Percentiles rank a stretch among this genome's conserved stretches.
Evolutionary conservation across 2,888 invertebrate genomes (phyloP).

Genomic region (Hirtodrosophila histrioides): DNA sequence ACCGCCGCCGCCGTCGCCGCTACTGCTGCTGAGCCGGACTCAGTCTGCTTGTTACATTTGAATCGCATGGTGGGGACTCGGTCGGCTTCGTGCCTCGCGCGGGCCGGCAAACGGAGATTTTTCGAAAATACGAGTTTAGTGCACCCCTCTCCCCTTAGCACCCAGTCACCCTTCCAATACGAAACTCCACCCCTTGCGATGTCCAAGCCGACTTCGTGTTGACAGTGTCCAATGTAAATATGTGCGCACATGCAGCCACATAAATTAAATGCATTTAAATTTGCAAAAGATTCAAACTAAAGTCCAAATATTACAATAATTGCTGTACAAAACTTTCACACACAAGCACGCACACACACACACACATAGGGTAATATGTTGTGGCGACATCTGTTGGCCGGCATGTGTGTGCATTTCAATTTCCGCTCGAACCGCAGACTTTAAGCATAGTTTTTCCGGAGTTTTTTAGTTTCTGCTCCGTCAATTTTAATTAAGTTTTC

Average conservation of each 20-base stretch:
- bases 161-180: background rate
- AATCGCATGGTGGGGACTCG: conserved; percentile 59
- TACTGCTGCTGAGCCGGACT: conserved; percentile 36
- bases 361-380: conserved; percentile 9
- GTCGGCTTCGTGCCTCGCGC: conserved; percentile 57
- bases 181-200: background rate
- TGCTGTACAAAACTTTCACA: conserved; percentile 21
- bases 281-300: conserved; percentile 57
- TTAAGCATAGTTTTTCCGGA: conserved; percentile 39
- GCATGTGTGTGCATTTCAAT: conserved; percentile 57
- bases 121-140: conserved; percentile 56
- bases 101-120: conserved; percentile 54
- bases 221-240: conserved; percentile 64
- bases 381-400: conserved; percentile 63
- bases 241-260: conserved; percentile 58
- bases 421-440: conserved; percentile 51
- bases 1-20: conserved; percentile 13
- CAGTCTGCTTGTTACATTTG: conserved; percentile 74
- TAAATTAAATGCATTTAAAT: conserved; percentile 75
- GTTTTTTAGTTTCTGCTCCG: conserved; percentile 18
- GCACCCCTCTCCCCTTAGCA: conserved; percentile 9
- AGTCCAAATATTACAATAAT: conserved; percentile 65
- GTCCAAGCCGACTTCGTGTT: conserved; percentile 38
- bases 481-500: conserved; percentile 44
- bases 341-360: conserved; percentile 5